Percentiles rank a stretch among this genome's conserved stretches.
phyloP scores from a whole-genome alignment of 2,888 invertebrate genomes.

The Rhorus exstirpatorius region DNA sequence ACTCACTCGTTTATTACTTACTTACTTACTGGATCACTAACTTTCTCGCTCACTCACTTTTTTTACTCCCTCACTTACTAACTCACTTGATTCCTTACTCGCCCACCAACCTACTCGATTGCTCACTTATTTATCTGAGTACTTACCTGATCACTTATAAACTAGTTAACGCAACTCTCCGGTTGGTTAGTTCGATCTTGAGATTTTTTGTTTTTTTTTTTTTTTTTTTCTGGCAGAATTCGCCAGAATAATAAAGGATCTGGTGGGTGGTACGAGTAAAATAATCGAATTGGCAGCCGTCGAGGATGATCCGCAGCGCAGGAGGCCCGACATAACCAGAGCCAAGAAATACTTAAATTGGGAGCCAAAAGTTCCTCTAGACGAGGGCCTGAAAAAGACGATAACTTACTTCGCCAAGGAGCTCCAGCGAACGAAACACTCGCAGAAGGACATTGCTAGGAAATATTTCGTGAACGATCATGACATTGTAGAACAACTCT shows the following conservation, averaged over 20 bases:
- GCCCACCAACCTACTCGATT: no score
- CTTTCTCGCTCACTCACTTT: no score
- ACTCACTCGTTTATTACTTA: no score
- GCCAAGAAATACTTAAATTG: conserved; percentile 95
- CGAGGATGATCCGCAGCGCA: conserved; percentile 98
- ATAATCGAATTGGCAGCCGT: conserved; percentile 94
- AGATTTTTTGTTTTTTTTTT: no score
- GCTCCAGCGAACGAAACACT: conserved; percentile 89
- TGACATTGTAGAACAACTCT: conserved; percentile 83
- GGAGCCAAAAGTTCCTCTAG: conserved; percentile 96
- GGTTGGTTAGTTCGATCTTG: no score
- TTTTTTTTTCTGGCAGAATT: no score
- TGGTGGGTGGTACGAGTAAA: conserved; percentile 94
- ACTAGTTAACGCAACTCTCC: no score
- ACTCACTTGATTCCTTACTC: no score
- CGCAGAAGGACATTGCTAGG: conserved; percentile 86
- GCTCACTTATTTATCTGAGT: no score
- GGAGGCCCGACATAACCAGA: conserved; percentile 96
- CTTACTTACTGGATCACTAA: no score
- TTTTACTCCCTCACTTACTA: no score
- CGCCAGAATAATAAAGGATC: conserved; percentile 93
- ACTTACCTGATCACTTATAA: no score
- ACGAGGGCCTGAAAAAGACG: conserved; percentile 95
- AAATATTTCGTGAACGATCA: conserved; percentile 82
- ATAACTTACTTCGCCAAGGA: conserved; percentile 98